Evolutionary conservation across 30 jellyfish, hydroid and myxozoan species (phyloP).

Genomic region (Aurelia sp.): DNA sequence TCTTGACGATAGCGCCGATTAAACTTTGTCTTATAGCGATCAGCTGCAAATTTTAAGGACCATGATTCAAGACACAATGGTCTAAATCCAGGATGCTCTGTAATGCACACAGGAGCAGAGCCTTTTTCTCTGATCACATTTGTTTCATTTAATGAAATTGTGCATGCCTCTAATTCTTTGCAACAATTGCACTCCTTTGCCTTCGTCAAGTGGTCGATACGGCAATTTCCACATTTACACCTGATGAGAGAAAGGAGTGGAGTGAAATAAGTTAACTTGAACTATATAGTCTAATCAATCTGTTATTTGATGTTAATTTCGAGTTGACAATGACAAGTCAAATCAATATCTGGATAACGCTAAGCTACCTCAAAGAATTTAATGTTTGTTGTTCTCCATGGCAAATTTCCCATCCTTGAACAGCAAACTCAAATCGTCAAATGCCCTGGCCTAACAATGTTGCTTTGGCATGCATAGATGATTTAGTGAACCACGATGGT

Average conservation of each 20-base stretch:
- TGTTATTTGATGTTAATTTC: too few species aligned
- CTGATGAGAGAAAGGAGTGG: background rate
- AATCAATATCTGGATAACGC: too few species aligned
- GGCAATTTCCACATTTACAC: conserved; percentile 14
- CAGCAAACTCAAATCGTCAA: too few species aligned
- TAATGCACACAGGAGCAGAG: conserved; percentile 4
- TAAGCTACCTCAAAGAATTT: too few species aligned
- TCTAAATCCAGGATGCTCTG: conserved; percentile 24
- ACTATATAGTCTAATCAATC: too few species aligned
- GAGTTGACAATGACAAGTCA: too few species aligned
- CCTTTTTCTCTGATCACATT: background rate
- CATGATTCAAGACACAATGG: conserved; percentile 27
- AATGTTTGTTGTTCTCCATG: too few species aligned
- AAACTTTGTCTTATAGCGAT: conserved; percentile 6
- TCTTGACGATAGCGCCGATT: background rate
- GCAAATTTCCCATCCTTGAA: too few species aligned
- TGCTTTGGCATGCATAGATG: too few species aligned
- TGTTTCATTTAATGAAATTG: background rate
- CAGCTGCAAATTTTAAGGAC: conserved; percentile 15
- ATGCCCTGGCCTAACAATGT: too few species aligned
- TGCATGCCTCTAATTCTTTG: conserved; percentile 10
- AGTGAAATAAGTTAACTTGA: too few species aligned
- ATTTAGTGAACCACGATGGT: too few species aligned
- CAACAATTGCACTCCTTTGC: background rate
- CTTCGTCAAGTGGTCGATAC: background rate